Evolutionary conservation across 2,113 vertebrate genomes (phyloP).

Genomic region (Pseudonaja textilis): DNA sequence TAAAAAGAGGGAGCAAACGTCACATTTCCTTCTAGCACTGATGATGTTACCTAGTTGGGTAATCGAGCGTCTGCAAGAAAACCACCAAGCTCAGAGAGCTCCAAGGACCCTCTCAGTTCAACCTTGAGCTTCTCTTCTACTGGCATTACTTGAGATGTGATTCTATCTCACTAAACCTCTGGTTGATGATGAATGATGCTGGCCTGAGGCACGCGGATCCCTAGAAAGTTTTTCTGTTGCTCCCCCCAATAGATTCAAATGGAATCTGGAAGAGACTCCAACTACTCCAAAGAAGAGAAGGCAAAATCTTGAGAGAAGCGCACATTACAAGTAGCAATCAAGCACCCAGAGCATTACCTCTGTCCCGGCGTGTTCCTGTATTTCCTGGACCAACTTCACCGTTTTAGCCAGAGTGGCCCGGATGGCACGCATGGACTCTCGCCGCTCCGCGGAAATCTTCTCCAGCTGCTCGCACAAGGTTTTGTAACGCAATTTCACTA

Average conservation of each 20-base stretch:
- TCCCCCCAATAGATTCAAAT: background rate
- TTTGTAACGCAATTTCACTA: slow-evolving; percentile 79
- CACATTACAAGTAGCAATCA: too few species aligned
- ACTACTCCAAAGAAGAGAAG: background rate
- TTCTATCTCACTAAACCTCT: background rate
- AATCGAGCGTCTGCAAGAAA: too few species aligned
- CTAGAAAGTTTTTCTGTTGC: background rate
- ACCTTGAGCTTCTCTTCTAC: too few species aligned
- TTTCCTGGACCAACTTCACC: slow-evolving; percentile 63
- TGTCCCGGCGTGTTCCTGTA: slow-evolving; percentile 69
- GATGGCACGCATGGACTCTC: slow-evolving; percentile 77
- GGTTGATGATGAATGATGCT: background rate
- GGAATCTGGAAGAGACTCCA: background rate
- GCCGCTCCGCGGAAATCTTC: slow-evolving; percentile 73
- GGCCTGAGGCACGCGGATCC: background rate
- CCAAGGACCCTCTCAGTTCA: too few species aligned
- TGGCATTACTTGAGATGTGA: background rate
- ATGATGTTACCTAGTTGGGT: too few species aligned
- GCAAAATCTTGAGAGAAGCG: background rate
- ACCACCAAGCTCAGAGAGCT: too few species aligned
- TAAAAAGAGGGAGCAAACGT: too few species aligned
- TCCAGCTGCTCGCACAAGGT: slow-evolving; percentile 73
- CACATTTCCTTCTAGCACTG: too few species aligned
- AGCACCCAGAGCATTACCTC: slow-evolving; percentile 70
- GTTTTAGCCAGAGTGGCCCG: slow-evolving; percentile 69